These are phyloP conservation scores for Diplazon laetatorius DNA, from an alignment of 2,888 invertebrate genomes.

Conservation along the genomic window DNA sequence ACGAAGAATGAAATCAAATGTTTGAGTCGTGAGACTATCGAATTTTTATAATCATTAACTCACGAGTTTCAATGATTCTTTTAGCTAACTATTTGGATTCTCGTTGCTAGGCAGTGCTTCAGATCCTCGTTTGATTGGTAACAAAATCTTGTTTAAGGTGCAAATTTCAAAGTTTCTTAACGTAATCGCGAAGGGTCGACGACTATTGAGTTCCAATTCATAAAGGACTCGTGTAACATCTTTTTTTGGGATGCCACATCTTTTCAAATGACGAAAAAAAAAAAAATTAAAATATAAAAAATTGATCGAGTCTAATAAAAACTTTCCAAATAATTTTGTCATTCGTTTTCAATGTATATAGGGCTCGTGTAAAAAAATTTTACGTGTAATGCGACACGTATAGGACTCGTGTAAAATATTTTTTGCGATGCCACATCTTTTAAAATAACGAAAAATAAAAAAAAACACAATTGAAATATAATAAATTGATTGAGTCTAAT, in stretches of 20 bases:
- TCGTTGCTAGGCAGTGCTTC: not conserved
- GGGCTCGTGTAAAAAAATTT: too few species aligned
- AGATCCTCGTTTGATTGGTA: slow-evolving; percentile 46
- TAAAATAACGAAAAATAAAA: too few species aligned
- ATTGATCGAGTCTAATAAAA: not conserved
- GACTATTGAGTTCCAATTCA: too few species aligned
- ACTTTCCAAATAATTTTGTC: not conserved
- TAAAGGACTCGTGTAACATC: too few species aligned
- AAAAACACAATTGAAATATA: not conserved
- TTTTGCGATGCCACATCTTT: too few species aligned
- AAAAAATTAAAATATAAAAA: not conserved
- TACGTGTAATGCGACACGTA: too few species aligned
- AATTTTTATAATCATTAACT: not conserved
- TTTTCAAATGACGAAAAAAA: too few species aligned
- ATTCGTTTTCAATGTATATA: not conserved
- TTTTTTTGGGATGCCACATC: too few species aligned
- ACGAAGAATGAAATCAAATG: not conserved
- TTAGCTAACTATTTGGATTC: not conserved
- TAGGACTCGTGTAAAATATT: too few species aligned
- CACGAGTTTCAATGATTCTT: not conserved
- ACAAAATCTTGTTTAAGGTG: slow-evolving; percentile 27
- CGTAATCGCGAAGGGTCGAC: not conserved
- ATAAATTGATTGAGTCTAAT: not conserved
- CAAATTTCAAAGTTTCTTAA: not conserved
- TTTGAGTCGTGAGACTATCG: not conserved